Conservation (phyloP, 2,888 invertebrate species). For the Ophraella communa region DNA sequence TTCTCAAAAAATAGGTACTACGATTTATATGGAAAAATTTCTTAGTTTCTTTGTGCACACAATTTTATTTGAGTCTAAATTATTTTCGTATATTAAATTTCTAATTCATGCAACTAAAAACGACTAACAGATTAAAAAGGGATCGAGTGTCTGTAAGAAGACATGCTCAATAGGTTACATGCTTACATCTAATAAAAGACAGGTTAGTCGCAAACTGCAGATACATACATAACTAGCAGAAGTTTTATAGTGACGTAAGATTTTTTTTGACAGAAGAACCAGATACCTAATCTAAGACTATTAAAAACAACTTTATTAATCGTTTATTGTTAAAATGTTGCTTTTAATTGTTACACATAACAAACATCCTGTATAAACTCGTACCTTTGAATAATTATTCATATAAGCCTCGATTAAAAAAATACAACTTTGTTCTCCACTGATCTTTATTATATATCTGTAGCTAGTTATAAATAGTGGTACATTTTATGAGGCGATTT, state of each 20-base stretch:
- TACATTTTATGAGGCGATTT: too few relatives aligned
- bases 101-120: too few relatives aligned
- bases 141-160: conserved; percentile 2
- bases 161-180: conserved; percentile 26
- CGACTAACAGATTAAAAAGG: background rate
- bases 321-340: background rate
- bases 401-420: too few relatives aligned
- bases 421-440: too few relatives aligned
- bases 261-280: conserved; percentile 21
- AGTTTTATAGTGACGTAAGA: conserved; percentile 29
- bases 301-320: background rate
- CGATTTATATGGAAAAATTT: too few relatives aligned
- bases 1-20: too few relatives aligned
- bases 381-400: too few relatives aligned
- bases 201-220: conserved; percentile 24
- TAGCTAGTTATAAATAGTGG: too few relatives aligned
- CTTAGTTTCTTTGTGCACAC: too few relatives aligned
- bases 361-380: conserved; percentile 13
- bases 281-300: conserved; percentile 4
- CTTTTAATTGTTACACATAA: background rate
- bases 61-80: too few relatives aligned
- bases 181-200: conserved; percentile 20
- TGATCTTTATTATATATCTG: too few relatives aligned
- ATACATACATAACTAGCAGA: conserved; percentile 34
- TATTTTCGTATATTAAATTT: too few relatives aligned